Evolutionary conservation across 2,113 vertebrate species (phyloP), one percentile per base, ranked within the genome.

Genomic region (Tetrao urogallus): DNA sequence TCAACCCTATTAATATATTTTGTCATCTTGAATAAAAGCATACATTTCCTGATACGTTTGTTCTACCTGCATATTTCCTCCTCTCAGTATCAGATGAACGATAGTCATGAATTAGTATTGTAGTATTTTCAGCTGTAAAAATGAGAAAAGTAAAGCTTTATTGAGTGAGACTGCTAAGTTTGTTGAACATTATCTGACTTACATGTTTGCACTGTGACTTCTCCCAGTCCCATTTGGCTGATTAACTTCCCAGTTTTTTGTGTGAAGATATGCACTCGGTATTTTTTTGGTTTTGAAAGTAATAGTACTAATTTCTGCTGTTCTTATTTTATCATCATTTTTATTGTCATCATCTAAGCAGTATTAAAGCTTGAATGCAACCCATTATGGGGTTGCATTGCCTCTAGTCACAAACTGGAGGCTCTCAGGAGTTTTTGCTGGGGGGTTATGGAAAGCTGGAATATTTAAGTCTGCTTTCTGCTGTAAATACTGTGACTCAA

Each of bases 21-120:
- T 96, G 93, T 95, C 92, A 89, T 92, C 80, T 97, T 86, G 95
- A 97, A 97, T 97, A 97, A 97, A 98, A 73, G 43, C 81, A 56
- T 48, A n/a, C 71, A 82, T 96, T 97, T 96, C 94, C 92, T 91
- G 88, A 90, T 94, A 56, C 0, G 32, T 42, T 85, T 84, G 70
- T 94, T 87, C 76, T 91, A 67, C 95, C 93, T 89, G 86, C 92
- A 86, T 80, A 22, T 81, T 95, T 88, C 56, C 67, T 89, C 94
- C 86, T 90, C 36, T 79, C 28, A 1, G 22, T 30, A 28, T 75
- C 75, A 89, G 60, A 90, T 95, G 57, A 83, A 43, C 17, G 1
- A 80, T 76, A 69, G 45, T 60, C 66, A 48, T 5, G 56, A 60
- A 16, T 52, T 69, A 43, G 10, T 40, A 19, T 40, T 64, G 75